These are phyloP conservation scores for Andrena bucephala DNA, from an alignment of 2,888 invertebrate species.

Conservation along the genomic window DNA sequence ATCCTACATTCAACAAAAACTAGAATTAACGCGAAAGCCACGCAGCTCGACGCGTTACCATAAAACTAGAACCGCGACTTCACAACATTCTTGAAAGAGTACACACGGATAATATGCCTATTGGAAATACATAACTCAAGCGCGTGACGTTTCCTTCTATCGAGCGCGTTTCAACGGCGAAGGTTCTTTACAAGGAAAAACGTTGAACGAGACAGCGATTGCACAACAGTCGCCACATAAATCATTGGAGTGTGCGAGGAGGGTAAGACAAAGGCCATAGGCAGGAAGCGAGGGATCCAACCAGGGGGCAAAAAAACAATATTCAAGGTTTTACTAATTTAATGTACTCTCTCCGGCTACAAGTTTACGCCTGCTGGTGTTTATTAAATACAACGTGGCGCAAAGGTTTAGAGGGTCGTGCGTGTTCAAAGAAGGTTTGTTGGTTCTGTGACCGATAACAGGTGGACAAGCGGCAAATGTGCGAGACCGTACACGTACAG, in stretches of 20 bases:
- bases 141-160: background rate
- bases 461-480: constrained; percentile 56
- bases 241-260: constrained; percentile 5
- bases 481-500: constrained; percentile 6
- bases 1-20: background rate
- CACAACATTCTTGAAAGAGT: background rate
- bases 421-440: constrained; percentile 5
- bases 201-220: background rate
- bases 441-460: constrained; percentile 47
- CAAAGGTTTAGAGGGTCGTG: background rate
- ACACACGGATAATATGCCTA: background rate
- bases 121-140: background rate
- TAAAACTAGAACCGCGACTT: no score
- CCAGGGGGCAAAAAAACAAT: constrained; percentile 49
- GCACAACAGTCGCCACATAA: constrained; percentile 17
- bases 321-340: constrained; percentile 53
- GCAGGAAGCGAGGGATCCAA: constrained; percentile 20
- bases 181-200: background rate
- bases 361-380: constrained; percentile 7
- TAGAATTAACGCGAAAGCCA: background rate
- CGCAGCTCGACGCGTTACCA: no score
- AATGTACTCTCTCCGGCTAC: constrained; percentile 38
- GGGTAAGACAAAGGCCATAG: constrained; percentile 16
- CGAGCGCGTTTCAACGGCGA: background rate
- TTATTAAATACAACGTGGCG: background rate